phyloP scores from a whole-genome alignment of 2,113 vertebrate genomes.

The Chaetops frenatus region DNA sequence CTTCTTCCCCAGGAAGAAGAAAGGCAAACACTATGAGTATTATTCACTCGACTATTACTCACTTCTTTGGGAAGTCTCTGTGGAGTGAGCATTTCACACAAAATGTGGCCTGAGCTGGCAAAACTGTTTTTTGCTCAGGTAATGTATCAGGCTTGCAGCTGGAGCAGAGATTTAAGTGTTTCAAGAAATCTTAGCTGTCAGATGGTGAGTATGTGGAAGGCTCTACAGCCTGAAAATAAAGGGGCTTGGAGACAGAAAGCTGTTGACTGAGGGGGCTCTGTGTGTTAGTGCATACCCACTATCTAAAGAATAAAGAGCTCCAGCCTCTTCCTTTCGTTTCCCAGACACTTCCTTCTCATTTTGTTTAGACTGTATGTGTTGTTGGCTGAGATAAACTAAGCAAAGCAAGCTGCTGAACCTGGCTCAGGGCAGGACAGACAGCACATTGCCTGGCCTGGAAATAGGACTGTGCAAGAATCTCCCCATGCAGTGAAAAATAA shows the following conservation, averaged over 20 bases:
- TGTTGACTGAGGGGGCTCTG: background rate
- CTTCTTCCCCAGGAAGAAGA: background rate
- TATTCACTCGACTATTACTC: background rate
- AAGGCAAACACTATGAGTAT: background rate
- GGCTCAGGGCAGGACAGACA: background rate
- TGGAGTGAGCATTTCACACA: background rate
- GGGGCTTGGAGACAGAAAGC: background rate
- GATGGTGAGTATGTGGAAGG: background rate
- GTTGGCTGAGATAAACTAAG: background rate
- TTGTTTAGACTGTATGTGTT: background rate
- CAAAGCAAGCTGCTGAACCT: background rate
- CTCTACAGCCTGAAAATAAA: background rate
- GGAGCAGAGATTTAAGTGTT: background rate
- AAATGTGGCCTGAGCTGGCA: background rate
- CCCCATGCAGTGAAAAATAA: background rate
- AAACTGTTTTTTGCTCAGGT: background rate
- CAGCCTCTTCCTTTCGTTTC: background rate
- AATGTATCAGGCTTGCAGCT: background rate
- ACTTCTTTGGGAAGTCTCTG: background rate
- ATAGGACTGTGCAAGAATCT: background rate
- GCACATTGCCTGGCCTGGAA: background rate
- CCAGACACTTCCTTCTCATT: background rate
- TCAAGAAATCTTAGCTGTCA: background rate
- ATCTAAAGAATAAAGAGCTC: background rate
- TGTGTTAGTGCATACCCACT: background rate